Base-by-base conservation (phyloP, 2,888 invertebrate species). In the Vesta saturnalis region DNA sequence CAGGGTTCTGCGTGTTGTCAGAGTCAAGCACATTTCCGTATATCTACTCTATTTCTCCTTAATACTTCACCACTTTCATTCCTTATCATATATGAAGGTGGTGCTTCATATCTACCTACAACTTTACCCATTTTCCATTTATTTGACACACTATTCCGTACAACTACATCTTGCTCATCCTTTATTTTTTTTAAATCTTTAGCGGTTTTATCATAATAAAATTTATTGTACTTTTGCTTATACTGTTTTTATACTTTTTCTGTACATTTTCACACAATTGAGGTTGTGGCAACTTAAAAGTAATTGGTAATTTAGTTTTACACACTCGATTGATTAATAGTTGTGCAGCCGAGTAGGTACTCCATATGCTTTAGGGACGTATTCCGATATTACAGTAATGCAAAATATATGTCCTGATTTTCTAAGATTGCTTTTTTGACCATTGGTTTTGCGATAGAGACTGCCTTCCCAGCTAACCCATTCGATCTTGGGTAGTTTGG, bases 401-500 rank as follows among this genome's bases (percentile, higher is more conserved):
- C 8, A 6, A 2, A 10, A 39, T 12, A 39, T 1, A 39, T 39
- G 8, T 39, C 39, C n/a, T 1, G 3, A 39, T n/a, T n/a, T n/a
- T n/a, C n/a, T n/a, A n/a, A n/a, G n/a, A n/a, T n/a, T n/a, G n/a
- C n/a, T 39, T 60, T 65, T 60, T 65, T 60, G 6, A 57, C 10
- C 16, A 60, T 18, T 3, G 10, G 56, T 52, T 60, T 60, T 3
- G 12, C n/a, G 4, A 60, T 52, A 8, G 10, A 3, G 10, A 60
- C 60, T 16, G n/a, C 64, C 16, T 64, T 64, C 59, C 68, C 72
- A 19, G 68, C 68, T 23, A 72, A 56, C 8, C 65, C 71, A 67
- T 72, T 69, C 18, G 69, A 67, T 10, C 57, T 30, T 12, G 63
- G 65, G 60, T 62, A 67, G 18, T 69, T 46, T 35, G 68, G 72